Conservation (phyloP, 1,140 invertebrate genomes). For the Spodoptera litura region DNA sequence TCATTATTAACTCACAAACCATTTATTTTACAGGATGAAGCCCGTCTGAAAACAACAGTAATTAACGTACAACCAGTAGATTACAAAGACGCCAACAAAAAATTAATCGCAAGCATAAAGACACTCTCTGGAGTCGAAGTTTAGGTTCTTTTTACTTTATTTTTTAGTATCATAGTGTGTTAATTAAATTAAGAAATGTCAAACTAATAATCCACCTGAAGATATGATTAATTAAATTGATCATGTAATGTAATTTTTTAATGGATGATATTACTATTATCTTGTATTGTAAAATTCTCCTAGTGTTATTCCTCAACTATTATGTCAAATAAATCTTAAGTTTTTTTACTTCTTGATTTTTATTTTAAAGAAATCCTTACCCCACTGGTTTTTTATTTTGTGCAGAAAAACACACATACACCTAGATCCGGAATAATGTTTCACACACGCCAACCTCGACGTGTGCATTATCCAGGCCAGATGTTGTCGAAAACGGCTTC, state of each 20-base stretch:
- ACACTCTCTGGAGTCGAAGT: slow-evolving; percentile 87
- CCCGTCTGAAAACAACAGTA: slow-evolving; percentile 91
- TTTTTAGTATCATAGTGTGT: neutral
- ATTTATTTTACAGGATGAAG: slow-evolving; percentile 90
- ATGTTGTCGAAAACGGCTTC: too few species aligned
- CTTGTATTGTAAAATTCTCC: too few species aligned
- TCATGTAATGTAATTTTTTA: slow-evolving; percentile 23
- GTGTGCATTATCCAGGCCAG: too few species aligned
- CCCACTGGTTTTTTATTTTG: too few species aligned
- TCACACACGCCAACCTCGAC: too few species aligned
- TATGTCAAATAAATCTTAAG: neutral
- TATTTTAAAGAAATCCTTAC: too few species aligned
- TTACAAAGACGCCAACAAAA: slow-evolving; percentile 90
- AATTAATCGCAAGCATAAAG: slow-evolving; percentile 90
- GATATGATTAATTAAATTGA: slow-evolving; percentile 46
- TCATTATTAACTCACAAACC: too few species aligned
- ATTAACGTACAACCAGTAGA: slow-evolving; percentile 90
- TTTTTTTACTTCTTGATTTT: too few species aligned
- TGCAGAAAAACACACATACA: too few species aligned
- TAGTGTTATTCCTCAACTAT: neutral
- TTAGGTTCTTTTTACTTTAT: neutral
- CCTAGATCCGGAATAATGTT: too few species aligned
- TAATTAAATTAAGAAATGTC: neutral
- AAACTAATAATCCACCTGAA: slow-evolving; percentile 8
- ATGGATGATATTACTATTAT: neutral